Percentiles rank a stretch among this genome's conserved stretches.
Conservation (phyloP, 2,113 vertebrate species). For the Motacilla tschutschensis region DNA sequence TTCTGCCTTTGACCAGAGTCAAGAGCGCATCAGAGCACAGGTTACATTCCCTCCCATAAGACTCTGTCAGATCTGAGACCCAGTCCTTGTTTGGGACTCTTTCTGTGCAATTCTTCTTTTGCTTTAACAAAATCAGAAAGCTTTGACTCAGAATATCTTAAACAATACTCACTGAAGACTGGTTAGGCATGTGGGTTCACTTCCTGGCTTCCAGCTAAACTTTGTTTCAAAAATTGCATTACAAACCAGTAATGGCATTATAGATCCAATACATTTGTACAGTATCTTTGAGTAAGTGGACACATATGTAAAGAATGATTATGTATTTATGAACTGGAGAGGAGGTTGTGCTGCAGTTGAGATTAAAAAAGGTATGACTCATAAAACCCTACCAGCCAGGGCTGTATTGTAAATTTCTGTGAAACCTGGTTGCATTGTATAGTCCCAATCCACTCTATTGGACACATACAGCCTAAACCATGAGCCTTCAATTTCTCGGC, state of each 20-base stretch:
- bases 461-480: background rate
- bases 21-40: background rate
- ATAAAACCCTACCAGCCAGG: background rate
- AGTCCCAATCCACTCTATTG: background rate
- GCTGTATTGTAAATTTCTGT: background rate
- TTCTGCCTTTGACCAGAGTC: slow-evolving; percentile 22
- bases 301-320: background rate
- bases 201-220: background rate
- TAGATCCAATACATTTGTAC: background rate
- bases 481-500: background rate
- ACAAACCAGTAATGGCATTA: background rate
- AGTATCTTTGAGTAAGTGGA: background rate
- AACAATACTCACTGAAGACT: background rate
- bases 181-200: background rate
- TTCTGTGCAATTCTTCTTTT: background rate
- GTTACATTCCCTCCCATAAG: background rate
- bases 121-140: background rate
- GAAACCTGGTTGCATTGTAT: background rate
- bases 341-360: background rate
- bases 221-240: background rate
- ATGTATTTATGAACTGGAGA: background rate
- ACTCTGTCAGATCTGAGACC: slow-evolving; percentile 1
- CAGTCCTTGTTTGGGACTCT: background rate
- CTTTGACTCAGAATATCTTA: background rate
- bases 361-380: background rate